Percentiles rank a stretch among this genome's conserved stretches.
These are phyloP conservation scores for Nycticryphes semicollaris DNA, from an alignment of 2,113 vertebrate species.

Conservation along the genomic window DNA sequence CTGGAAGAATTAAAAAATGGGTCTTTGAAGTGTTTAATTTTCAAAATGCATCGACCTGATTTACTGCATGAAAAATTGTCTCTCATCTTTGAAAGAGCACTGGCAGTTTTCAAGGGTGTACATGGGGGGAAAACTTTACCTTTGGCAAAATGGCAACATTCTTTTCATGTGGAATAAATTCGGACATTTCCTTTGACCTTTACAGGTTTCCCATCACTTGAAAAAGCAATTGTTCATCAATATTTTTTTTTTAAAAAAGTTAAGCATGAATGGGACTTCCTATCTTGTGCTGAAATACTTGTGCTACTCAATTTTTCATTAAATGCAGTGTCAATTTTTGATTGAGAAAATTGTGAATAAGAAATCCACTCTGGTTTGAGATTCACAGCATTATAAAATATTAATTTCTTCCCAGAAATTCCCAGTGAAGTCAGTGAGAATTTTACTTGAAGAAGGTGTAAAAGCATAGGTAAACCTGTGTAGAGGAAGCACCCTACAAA, in stretches of 20 bases:
- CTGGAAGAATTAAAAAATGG: background rate
- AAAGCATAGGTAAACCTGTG: background rate
- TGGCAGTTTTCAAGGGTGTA: background rate
- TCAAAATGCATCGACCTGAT: background rate
- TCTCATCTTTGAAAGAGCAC: background rate
- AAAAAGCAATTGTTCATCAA: background rate
- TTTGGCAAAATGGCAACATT: background rate
- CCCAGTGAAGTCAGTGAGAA: background rate
- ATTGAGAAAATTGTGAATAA: background rate
- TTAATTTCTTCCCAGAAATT: background rate
- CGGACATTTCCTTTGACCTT: background rate
- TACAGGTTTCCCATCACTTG: background rate
- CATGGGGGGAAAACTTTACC: background rate
- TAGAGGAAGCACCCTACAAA: background rate
- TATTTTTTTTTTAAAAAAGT: background rate
- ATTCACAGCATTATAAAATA: background rate
- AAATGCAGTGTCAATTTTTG: background rate
- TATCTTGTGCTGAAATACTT: background rate
- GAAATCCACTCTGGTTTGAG: background rate
- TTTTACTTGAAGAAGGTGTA: background rate
- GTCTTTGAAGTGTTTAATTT: background rate
- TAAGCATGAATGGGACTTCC: background rate
- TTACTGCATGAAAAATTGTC: background rate
- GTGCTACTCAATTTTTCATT: background rate
- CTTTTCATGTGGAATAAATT: background rate